Percentiles rank a stretch among this genome's conserved stretches.
Conservation (phyloP, 1,140 invertebrate genomes). For the Acromyrmex charruanus region DNA sequence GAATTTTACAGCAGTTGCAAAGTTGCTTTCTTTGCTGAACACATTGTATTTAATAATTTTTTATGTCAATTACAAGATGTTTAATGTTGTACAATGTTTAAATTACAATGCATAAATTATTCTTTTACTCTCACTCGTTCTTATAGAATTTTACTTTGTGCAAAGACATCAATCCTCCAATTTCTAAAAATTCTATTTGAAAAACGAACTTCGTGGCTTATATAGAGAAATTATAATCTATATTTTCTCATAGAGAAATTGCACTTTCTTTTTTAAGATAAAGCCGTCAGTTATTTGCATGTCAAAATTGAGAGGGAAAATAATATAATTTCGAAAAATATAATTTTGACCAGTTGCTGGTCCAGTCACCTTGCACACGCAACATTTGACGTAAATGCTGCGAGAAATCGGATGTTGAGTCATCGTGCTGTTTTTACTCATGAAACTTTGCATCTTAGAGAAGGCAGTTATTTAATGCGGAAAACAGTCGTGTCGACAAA, state of each 20-base stretch:
- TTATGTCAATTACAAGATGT: too few relatives aligned
- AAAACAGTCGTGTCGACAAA: neutral
- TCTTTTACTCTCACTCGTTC: too few relatives aligned
- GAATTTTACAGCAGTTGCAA: too few relatives aligned
- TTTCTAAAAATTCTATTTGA: neutral
- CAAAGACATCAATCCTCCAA: neutral
- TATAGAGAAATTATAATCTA: neutral
- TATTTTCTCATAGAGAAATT: neutral
- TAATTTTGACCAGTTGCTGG: neutral
- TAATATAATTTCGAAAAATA: neutral
- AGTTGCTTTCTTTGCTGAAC: too few relatives aligned
- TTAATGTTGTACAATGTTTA: too few relatives aligned
- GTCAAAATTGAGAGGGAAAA: neutral
- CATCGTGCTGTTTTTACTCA: slow-evolving; percentile 48
- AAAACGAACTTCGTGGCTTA: neutral
- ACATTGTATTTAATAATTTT: too few relatives aligned
- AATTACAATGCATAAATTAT: too few relatives aligned
- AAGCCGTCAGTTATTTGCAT: neutral
- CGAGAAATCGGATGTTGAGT: slow-evolving; percentile 52
- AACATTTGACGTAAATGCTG: neutral
- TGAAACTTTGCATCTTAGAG: slow-evolving; percentile 10
- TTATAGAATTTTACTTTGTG: too few relatives aligned
- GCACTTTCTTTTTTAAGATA: neutral
- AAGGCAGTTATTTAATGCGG: slow-evolving; percentile 18
- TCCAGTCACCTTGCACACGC: neutral